These are phyloP conservation scores for Sphenopsis melanotis DNA, from an alignment of 2,797 vertebrate species.

Conservation along the genomic window DNA sequence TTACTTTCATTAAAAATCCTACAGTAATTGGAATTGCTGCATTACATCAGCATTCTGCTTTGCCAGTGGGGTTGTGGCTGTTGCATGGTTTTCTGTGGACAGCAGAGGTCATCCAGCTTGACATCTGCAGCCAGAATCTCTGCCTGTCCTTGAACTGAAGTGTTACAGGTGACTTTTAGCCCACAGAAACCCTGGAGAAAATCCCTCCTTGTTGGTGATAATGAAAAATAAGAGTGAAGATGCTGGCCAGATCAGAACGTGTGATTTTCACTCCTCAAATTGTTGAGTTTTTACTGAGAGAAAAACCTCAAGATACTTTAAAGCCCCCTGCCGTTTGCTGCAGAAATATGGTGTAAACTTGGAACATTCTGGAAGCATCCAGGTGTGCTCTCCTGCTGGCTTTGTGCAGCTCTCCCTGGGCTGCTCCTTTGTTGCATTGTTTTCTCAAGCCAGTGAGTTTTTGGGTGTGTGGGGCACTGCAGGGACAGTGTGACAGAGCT, in stretches of 20 bases:
- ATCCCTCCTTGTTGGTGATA: not conserved
- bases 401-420: not conserved
- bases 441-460: slow-evolving; percentile 36
- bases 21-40: not conserved
- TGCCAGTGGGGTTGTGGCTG: not conserved
- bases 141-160: not conserved
- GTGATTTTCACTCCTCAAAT: not conserved
- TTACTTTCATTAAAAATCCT: not conserved
- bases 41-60: not conserved
- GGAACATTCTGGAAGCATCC: not conserved
- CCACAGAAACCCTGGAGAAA: not conserved
- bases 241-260: not conserved
- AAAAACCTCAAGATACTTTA: not conserved
- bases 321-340: not conserved
- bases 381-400: not conserved
- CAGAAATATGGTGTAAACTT: not conserved
- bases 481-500: slow-evolving; percentile 8
- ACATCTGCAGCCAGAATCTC: not conserved
- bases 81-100: fast-evolving
- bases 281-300: not conserved
- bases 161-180: not conserved
- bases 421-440: slow-evolving; percentile 63
- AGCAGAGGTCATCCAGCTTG: not conserved
- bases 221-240: not conserved
- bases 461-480: not conserved